Evolutionary conservation across 2,113 vertebrate species (phyloP), one percentile per base, ranked within the genome.

Genomic region (Morone chrysops): DNA sequence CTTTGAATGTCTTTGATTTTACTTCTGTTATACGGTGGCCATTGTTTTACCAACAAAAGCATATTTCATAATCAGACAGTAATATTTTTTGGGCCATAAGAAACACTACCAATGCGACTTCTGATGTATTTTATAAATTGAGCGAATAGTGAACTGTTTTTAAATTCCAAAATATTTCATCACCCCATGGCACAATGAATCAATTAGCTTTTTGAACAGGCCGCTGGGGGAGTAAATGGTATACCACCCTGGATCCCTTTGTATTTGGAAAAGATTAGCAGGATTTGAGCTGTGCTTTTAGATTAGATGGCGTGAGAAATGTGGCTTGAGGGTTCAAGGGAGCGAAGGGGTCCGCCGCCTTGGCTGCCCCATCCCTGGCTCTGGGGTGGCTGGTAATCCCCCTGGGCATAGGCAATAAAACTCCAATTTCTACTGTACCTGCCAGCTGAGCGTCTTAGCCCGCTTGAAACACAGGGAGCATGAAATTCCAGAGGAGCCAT

Each of bases 401-500:
- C 84, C 14, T 36, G 69, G 90, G 87, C 91, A 84, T 68, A 54
- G 82, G 93, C 93, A 94, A 94, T 95, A 96, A 95, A 95, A 95
- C 92, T 93, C 90, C 68, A 83, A 84, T 95, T 96, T 95, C 93
- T 93, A 93, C 94, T 94, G 91, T 95, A 96, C 94, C 95, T 96
- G 93, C 94, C 95, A 95, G 93, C 94, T 90, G 93, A 93, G 89
- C 72, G 80, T 85, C 90, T 91, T 77, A 78, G 88, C 56, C 85
- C 59, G 87, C 89, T 82, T 70, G 54, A 93, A 89, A 90, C 90
- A 91, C 91, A 82, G 83, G 87, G 89, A 94, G 94, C 94, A 90
- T 96, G 94, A 94, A 94, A 96, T 96, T 94, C 90, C 91, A 53
- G 70, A 89, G 91, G 89, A 93, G 92, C 81, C 82, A 81, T 93